Evolutionary conservation across 2,888 invertebrate genomes (phyloP), one percentile per base, ranked within the genome.

Genomic region (Gerris lacustris): DNA sequence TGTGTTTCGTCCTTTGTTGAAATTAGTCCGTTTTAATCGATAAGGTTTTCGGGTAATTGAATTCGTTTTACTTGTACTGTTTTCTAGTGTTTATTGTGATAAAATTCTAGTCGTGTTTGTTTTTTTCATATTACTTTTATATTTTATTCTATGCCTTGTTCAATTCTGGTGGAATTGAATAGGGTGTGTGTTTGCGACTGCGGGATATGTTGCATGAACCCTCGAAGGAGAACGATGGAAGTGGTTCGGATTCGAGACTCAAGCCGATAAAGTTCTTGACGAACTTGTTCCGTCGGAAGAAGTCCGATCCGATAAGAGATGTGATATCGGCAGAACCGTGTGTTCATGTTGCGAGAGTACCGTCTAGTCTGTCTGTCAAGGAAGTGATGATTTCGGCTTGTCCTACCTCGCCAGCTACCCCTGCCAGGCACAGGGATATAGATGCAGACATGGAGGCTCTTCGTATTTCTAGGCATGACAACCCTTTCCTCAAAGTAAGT

Each of bases 371-470:
- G 76, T 83, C 82, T 73, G 82, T 82, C 64, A 77, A 80, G 69
- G 81, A 81, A 68, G 79, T 81, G 67, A 79, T 81, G 73, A 79
- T 81, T 6, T 74, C 76, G 62, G 75, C 77, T 55, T 77, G 76
- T 70, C 77, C 77, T 6, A 76, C 78, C n/a, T 79, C 85, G 44
- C 85, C 85, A 67, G 83, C 86, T 69, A 86, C 88, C 69, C 90
- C 90, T 68, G 90, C 90, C 31, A 83, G 89, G 75, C 87, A 88
- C 73, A 83, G 90, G 76, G 89, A 90, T 80, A 89, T 90, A 77
- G 90, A 90, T 77, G 89, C 90, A 81, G 92, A 92, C 78, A 91
- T 92, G 90, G 90, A 91, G 79, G 89, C 90, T 44, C 82, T 92
- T 66, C 84, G 91, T 77, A 84, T 90, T 67, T 91, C 91, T 7